phyloP scores from a whole-genome alignment of 53 echinoderm and acorn worm species.

The Paelopatides confundens region DNA sequence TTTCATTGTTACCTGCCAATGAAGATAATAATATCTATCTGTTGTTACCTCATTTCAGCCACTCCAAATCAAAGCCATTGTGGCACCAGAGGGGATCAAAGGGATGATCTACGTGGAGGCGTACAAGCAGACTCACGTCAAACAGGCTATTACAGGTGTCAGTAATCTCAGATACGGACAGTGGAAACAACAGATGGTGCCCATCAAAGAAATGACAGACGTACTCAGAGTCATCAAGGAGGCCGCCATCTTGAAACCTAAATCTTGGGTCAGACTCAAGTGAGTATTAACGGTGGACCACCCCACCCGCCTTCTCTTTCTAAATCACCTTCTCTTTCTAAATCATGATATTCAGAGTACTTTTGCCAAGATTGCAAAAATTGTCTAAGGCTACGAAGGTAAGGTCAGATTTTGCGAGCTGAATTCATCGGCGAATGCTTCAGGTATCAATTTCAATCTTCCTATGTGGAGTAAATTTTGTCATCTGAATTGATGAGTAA shows the following conservation, averaged over 20 bases:
- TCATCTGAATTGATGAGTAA: too few species aligned
- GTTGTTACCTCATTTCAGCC: constrained; percentile 76
- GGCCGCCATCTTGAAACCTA: constrained; percentile 71
- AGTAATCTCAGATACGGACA: constrained; percentile 89
- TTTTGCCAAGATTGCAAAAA: constrained; percentile 83
- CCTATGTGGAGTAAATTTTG: too few species aligned
- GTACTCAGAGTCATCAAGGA: constrained; percentile 98
- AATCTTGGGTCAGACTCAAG: constrained; percentile 97
- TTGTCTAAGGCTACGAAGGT: constrained; percentile 77
- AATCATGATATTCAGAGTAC: neutral
- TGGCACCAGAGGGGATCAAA: constrained; percentile 93
- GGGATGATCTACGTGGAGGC: constrained; percentile 96
- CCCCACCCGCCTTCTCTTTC: neutral
- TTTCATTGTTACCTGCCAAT: too few species aligned
- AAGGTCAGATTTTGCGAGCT: too few species aligned
- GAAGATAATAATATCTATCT: too few species aligned
- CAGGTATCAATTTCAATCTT: too few species aligned
- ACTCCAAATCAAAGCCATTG: constrained; percentile 94
- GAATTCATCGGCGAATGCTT: too few species aligned
- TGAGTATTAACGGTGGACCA: constrained; percentile 70
- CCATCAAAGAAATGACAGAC: constrained; percentile 99
- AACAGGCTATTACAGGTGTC: constrained; percentile 95
- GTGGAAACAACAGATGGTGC: constrained; percentile 98
- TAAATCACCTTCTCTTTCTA: too few species aligned
- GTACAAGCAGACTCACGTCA: constrained; percentile 98